phyloP scores from a whole-genome alignment of 2,888 invertebrate species.

The Argyra leucocephala region DNA sequence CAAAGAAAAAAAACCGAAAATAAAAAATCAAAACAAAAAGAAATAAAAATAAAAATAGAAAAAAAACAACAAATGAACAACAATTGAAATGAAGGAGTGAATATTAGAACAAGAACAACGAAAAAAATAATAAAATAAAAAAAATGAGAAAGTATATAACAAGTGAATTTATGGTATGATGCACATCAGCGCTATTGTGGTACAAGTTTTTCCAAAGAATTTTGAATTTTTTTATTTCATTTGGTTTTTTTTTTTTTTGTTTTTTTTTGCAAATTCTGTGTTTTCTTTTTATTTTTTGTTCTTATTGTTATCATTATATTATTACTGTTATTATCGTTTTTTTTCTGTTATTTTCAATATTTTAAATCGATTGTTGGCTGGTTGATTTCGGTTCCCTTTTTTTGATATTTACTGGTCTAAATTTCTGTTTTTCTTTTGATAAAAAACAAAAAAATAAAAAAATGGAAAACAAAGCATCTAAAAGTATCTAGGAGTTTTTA shows the following conservation, averaged over 20 bases:
- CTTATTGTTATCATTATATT: too few relatives aligned
- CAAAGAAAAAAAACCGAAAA: too few relatives aligned
- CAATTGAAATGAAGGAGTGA: too few relatives aligned
- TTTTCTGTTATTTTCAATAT: too few relatives aligned
- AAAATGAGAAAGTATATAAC: neutral
- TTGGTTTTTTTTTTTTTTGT: neutral
- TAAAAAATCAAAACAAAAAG: too few relatives aligned
- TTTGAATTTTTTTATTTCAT: neutral
- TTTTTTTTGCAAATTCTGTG: neutral
- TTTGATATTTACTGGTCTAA: neutral
- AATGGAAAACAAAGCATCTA: too few relatives aligned
- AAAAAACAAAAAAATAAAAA: too few relatives aligned
- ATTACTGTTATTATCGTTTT: too few relatives aligned
- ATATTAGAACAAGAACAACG: neutral
- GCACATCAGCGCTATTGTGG: constrained; percentile 4
- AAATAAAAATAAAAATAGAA: too few relatives aligned
- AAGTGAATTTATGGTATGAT: constrained; percentile 3
- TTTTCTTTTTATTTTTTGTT: neutral
- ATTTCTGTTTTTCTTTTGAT: neutral
- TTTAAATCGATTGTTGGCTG: neutral
- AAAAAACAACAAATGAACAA: too few relatives aligned
- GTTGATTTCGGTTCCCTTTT: neutral
- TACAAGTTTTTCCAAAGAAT: neutral
- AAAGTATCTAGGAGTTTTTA: too few relatives aligned
- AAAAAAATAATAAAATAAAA: neutral